Evolutionary conservation across 2,888 invertebrate species (phyloP).

Genomic region (Rugalucina vietnamica): DNA sequence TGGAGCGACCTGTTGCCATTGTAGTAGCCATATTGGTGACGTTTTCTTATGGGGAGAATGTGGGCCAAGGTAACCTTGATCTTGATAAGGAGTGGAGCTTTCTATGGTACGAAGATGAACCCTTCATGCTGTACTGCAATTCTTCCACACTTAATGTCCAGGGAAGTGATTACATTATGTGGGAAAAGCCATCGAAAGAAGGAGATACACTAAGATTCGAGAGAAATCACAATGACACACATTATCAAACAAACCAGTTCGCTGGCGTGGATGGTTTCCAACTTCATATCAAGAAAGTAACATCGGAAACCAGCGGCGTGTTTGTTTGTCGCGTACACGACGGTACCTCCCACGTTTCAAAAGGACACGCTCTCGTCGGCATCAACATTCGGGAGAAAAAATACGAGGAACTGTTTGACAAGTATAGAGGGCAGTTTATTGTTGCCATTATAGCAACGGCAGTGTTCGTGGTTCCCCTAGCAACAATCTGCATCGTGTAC

Average conservation of each 20-base stretch:
- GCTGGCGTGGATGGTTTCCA: background rate
- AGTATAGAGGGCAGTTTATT: slow-evolving; percentile 63
- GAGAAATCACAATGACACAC: background rate
- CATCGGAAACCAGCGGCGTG: slow-evolving; percentile 56
- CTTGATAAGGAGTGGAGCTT: slow-evolving; percentile 47
- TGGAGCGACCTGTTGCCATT: too few species aligned
- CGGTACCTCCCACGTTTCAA: background rate
- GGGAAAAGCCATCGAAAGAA: slow-evolving; percentile 27
- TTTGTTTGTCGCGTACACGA: slow-evolving; percentile 63
- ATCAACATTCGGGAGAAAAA: slow-evolving; percentile 54
- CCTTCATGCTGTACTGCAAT: slow-evolving; percentile 54
- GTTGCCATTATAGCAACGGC: slow-evolving; percentile 65
- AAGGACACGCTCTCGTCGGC: slow-evolving; percentile 40
- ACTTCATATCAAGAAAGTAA: slow-evolving; percentile 56
- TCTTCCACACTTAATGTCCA: slow-evolving; percentile 28
- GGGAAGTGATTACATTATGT: slow-evolving; percentile 25
- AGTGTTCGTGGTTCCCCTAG: slow-evolving; percentile 59
- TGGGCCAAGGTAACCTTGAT: background rate
- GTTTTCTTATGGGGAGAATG: background rate
- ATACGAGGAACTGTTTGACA: slow-evolving; percentile 41
- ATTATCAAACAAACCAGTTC: background rate
- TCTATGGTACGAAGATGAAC: slow-evolving; percentile 48
- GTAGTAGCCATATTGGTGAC: background rate
- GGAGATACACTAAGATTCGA: background rate
- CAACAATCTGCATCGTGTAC: slow-evolving; percentile 47